These are phyloP conservation scores for Paedocypris micromegethes DNA, from an alignment of 2,797 vertebrate genomes.

Conservation along the genomic window DNA sequence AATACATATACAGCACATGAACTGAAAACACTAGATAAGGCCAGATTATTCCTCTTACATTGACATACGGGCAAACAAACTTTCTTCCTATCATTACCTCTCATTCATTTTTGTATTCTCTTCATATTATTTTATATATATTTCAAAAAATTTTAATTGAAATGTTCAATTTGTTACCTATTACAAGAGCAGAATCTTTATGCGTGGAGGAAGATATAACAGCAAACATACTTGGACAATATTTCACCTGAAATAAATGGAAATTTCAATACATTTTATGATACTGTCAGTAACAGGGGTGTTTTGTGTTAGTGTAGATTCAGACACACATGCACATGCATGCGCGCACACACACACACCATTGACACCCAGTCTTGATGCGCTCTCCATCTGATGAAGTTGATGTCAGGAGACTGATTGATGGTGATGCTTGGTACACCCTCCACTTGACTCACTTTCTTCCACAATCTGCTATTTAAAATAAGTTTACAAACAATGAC, in stretches of 20 bases:
- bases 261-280: not conserved
- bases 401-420: conserved; percentile 64
- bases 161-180: conserved; percentile 54
- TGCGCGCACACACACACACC: conserved; percentile 40
- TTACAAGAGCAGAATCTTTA: conserved; percentile 62
- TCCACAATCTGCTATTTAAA: conserved; percentile 67
- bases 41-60: conserved; percentile 15
- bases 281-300: not conserved
- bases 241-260: conserved; percentile 65
- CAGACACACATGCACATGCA: too few relatives aligned
- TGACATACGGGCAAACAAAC: conserved; percentile 13
- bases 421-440: conserved; percentile 68
- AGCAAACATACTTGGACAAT: conserved; percentile 64
- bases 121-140: too few relatives aligned
- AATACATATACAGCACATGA: not conserved
- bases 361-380: conserved; percentile 70
- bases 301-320: not conserved
- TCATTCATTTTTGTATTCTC: too few relatives aligned
- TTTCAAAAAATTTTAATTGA: not conserved
- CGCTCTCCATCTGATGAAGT: conserved; percentile 70
- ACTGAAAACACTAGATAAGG: too few relatives aligned
- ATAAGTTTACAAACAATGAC: too few relatives aligned
- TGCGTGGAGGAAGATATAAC: conserved; percentile 72
- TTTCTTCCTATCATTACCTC: too few relatives aligned
- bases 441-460: conserved; percentile 70